Evolutionary conservation across 2,888 invertebrate species (phyloP).

Genomic region (Agrotis segetum): DNA sequence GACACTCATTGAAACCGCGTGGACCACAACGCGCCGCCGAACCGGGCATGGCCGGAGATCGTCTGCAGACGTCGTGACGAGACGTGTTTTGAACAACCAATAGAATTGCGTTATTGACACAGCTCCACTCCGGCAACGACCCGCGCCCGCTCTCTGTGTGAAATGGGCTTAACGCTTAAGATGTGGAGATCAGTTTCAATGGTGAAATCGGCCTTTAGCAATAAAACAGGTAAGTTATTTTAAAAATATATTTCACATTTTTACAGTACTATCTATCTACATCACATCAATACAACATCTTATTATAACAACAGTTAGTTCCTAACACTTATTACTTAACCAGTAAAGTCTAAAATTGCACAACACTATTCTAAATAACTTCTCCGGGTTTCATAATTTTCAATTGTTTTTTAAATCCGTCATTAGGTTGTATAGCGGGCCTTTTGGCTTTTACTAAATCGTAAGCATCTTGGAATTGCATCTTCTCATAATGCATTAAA

Average conservation of each 20-base stretch:
- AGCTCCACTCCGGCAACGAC: no score
- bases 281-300: constrained; percentile 13
- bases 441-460: constrained; percentile 92
- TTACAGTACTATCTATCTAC: constrained; percentile 30
- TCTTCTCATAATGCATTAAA: constrained; percentile 92
- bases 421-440: constrained; percentile 94
- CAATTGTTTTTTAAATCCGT: constrained; percentile 94
- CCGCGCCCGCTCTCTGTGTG: no score
- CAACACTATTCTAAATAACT: constrained; percentile 58
- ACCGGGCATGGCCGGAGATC: no score
- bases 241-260: constrained; percentile 30
- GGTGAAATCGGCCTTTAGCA: no score
- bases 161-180: no score
- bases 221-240: background rate
- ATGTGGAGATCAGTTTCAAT: no score
- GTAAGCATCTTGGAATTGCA: constrained; percentile 92
- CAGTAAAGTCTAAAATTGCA: constrained; percentile 23
- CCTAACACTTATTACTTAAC: constrained; percentile 32
- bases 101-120: no score
- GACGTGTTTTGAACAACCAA: no score
- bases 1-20: no score
- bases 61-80: no score
- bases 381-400: constrained; percentile 74
- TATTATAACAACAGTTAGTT: constrained; percentile 10
- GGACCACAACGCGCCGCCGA: no score